Evolutionary conservation across 2,113 vertebrate species (phyloP), one percentile per base, ranked within the genome.

Genomic region (Pachypanchax playfairii): DNA sequence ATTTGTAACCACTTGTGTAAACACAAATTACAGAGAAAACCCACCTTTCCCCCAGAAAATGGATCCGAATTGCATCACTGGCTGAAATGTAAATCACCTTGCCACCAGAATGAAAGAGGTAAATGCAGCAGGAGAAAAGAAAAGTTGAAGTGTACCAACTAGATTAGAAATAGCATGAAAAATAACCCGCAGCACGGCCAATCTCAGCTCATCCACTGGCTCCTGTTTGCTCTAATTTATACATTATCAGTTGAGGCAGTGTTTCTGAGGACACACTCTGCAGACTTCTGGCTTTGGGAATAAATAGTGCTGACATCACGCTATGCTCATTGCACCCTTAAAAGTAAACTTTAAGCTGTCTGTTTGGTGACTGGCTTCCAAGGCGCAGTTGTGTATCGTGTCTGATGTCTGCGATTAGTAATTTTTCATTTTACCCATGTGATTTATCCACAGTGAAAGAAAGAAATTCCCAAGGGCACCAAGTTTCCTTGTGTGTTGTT

Each of bases 281-380:
- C 65, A 65, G 31, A 69, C 25, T 79, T 49, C 72, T 51, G 73
- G 75, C 49, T 2, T 43, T 70, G 62, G 60, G 48, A 73, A 63
- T 73, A 75, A 66, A 81, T 58, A 77, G 47, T 64, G 65, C 72
- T 77, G 71, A 79, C 74, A 74, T 74, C 53, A 78, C 63, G 55
- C 46, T 68, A 51, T 62, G 62, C 78, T 73, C 80, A 68, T 47
- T 50, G 31, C 31, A 55, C 9, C 50, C 50, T 44, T 62, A 67
- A 71, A 75, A 81, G 70, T 60, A 65, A 79, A 81, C 62, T 54
- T 62, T 38, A 50, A 59, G 52, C 62, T 36, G 59, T 54, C 60
- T 48, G 62, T 57, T 63, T 68, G 41, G 50, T 65, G 28, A 42
- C 46, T 39, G 50, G 33, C 25, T 67, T 70, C 62, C 52, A 21